Evolutionary conservation across 2,797 vertebrate species (phyloP).

Genomic region (Sardinella longiceps): DNA sequence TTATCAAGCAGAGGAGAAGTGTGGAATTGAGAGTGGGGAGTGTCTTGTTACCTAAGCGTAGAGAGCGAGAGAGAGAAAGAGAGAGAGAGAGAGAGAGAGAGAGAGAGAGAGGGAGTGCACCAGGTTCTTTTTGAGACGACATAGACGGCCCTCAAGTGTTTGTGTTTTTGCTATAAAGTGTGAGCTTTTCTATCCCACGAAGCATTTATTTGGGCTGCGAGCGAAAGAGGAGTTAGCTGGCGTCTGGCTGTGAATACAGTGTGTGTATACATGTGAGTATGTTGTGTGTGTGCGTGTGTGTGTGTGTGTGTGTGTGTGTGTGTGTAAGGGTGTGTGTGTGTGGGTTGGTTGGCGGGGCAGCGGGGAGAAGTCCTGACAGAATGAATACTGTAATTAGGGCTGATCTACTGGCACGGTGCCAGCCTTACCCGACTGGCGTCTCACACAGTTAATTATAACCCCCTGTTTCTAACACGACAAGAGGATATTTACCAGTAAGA

Average conservation of each 20-base stretch:
- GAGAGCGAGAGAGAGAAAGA: not conserved
- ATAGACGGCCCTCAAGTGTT: not conserved
- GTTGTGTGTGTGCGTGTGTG: conserved; percentile 37
- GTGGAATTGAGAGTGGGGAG: not conserved
- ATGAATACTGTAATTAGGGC: conserved; percentile 86
- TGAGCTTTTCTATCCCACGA: conserved; percentile 13
- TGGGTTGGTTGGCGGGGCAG: conserved; percentile 73
- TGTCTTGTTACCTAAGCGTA: not conserved
- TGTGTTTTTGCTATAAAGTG: not conserved
- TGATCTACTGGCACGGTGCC: conserved; percentile 83
- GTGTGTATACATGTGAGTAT: conserved; percentile 39
- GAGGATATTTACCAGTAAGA: conserved; percentile 59
- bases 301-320: conserved; percentile 31
- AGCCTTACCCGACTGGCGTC: conserved; percentile 76
- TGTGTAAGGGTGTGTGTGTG: conserved; percentile 26
- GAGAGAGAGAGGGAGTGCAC: not conserved
- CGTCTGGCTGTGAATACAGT: conserved; percentile 2
- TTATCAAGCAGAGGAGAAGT: not conserved
- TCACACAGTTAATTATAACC: conserved; percentile 82
- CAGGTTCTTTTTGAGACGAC: not conserved
- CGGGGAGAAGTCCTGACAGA: conserved; percentile 83
- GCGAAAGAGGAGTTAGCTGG: conserved; percentile 7
- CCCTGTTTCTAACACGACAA: conserved; percentile 62
- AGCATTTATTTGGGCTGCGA: conserved; percentile 16
- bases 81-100: too few relatives aligned